Evolutionary conservation across 1,140 invertebrate genomes (phyloP).

Genomic region (Plodia interpunctella): DNA sequence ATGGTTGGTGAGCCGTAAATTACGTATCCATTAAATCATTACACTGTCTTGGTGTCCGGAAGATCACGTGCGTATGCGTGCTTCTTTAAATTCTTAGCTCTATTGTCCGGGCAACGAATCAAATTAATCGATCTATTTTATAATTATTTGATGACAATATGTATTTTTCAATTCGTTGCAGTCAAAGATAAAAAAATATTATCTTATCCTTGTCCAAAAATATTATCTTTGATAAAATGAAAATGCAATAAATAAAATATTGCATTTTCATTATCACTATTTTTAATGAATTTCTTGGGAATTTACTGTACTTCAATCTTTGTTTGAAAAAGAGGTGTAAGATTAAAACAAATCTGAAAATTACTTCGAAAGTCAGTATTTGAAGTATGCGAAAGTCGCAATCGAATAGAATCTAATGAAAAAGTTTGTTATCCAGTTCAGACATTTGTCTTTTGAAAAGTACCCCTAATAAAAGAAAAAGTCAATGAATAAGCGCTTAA

Average conservation of each 20-base stretch:
- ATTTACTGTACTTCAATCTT: too few species aligned
- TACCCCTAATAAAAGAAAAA: neutral
- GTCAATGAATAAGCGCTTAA: neutral
- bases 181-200: too few species aligned
- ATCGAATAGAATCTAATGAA: neutral
- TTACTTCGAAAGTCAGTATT: neutral
- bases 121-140: too few species aligned
- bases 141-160: too few species aligned
- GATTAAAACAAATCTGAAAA: neutral
- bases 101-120: constrained; percentile 8
- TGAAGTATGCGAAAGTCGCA: neutral
- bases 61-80: constrained; percentile 4
- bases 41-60: neutral
- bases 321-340: too few species aligned
- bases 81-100: constrained; percentile 25
- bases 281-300: too few species aligned
- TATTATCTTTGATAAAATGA: too few species aligned
- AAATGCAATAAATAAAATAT: too few species aligned
- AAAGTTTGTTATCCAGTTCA: neutral
- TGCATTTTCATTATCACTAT: too few species aligned
- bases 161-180: too few species aligned
- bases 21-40: constrained; percentile 29
- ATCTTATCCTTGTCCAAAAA: too few species aligned
- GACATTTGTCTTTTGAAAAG: neutral
- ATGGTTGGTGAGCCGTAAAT: constrained; percentile 40